Base-by-base conservation (phyloP, 1,140 invertebrate genomes). In the Halotydeus destructor region DNA sequence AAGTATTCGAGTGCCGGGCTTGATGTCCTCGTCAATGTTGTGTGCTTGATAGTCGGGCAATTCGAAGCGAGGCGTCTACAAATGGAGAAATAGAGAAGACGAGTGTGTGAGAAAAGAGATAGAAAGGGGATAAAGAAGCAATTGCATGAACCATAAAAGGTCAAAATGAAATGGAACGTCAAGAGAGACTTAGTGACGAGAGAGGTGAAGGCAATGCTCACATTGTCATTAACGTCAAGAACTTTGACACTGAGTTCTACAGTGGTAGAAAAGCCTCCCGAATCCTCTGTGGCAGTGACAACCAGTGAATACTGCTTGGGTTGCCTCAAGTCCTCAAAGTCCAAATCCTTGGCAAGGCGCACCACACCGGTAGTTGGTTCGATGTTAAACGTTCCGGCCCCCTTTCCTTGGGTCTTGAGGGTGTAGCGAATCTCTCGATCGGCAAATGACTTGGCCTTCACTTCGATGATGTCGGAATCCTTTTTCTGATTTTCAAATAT, bases 401-500 rank as follows among this genome's bases (percentile, higher is more conserved):
- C 27, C 64, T 84, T 81, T 4, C 83, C 83, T 64, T 86, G 78
- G 3, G 83, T 83, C 62, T 88, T 85, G 45, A 91, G 55, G 0
- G 84, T 89, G 61, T 91, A 91, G 2, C 83, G 71, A 49, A 91
- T 91, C 59, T 89, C 83, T 26, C 84, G 72, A 62, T 89, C 84
- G 38, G 85, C 84, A 60, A 91, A 91, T 4, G 84, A 89, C 60
- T 89, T 89, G 1, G 85, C 84, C 65, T 89, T 89, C 42, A 91
- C 83, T 30, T 83, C 88, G 59, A 91, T 89, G 30, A 91, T 89
- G 56, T 89, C 84, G 19, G 84, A 85, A 60, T 91, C 84, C 60
- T 91, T 91, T 58, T 82, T 83, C 61, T 88, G 80, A 59, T 89
- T 89, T 61, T 91, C 85, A 1, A 83, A 83, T 53, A 89, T 89